Evolutionary conservation across 2,113 vertebrate species (phyloP).

Genomic region (Tenrec ecaudatus): DNA sequence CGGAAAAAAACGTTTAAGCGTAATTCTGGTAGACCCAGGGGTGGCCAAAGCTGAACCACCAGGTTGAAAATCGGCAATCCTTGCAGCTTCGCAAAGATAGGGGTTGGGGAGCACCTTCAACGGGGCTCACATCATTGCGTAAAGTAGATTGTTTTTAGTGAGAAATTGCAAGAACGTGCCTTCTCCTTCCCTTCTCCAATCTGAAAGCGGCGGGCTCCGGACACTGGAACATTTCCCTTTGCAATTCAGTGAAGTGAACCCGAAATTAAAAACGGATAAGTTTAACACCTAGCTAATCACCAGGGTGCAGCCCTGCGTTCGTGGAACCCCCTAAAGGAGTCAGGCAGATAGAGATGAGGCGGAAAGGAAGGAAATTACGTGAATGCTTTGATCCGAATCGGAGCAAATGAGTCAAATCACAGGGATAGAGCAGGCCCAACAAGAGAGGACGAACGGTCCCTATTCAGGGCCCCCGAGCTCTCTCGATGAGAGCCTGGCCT

Average conservation of each 20-base stretch:
- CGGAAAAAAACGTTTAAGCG: neutral
- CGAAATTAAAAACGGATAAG: slow-evolving; percentile 50
- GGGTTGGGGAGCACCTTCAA: neutral
- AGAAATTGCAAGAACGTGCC: slow-evolving; percentile 24
- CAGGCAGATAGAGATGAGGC: neutral
- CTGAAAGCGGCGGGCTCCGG: neutral
- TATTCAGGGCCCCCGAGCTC: neutral
- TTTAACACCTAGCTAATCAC: neutral
- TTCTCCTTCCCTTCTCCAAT: neutral
- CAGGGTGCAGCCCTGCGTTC: neutral
- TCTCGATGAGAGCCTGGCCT: neutral
- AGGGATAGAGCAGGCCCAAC: neutral
- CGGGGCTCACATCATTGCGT: neutral
- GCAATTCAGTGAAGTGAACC: slow-evolving; percentile 1
- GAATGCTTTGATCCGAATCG: neutral
- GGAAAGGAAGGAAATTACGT: neutral
- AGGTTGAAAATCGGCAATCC: neutral
- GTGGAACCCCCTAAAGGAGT: neutral
- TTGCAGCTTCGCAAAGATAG: neutral
- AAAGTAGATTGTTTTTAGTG: neutral
- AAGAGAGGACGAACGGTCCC: neutral
- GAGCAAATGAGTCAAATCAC: neutral
- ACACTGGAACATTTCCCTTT: neutral
- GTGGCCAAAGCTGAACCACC: neutral
- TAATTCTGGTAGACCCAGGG: neutral